Evolutionary conservation across 2,113 vertebrate species (phyloP).

Genomic region (Capreolus pygargus): DNA sequence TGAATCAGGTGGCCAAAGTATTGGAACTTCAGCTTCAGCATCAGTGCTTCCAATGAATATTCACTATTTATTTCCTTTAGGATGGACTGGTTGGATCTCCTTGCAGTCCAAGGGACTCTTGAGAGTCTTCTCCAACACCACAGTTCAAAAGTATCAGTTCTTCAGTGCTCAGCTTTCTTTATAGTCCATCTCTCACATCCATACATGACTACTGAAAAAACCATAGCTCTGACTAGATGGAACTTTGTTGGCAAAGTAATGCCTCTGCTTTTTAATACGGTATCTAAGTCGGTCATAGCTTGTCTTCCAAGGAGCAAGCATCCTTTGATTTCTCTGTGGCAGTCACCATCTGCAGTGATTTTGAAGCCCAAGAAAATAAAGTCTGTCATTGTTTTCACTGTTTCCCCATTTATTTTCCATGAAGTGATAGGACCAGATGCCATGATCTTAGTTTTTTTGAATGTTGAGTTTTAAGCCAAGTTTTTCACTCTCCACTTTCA

Average conservation of each 20-base stretch:
- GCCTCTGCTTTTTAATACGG: not conserved
- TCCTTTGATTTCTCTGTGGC: not conserved
- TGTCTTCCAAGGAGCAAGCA: not conserved
- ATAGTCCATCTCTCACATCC: not conserved
- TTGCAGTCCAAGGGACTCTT: not conserved
- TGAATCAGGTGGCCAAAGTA: not conserved
- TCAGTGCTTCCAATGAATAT: not conserved
- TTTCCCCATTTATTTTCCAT: not conserved
- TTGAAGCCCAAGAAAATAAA: not conserved
- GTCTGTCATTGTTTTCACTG: not conserved
- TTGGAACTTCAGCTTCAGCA: not conserved
- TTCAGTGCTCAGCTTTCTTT: not conserved
- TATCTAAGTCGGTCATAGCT: not conserved
- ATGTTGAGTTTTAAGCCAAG: not conserved
- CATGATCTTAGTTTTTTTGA: not conserved
- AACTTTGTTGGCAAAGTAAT: not conserved
- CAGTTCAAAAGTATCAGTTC: not conserved
- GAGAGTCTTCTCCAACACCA: not conserved
- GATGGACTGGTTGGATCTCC: not conserved
- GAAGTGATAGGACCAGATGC: not conserved
- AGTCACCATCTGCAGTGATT: not conserved
- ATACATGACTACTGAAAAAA: not conserved
- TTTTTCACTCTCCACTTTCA: not conserved
- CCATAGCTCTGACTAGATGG: not conserved
- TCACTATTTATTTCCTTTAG: not conserved